Evolutionary conservation across 37 sponge, comb jelly and placozoan species (phyloP).

Genomic region (Ianthella basta): DNA sequence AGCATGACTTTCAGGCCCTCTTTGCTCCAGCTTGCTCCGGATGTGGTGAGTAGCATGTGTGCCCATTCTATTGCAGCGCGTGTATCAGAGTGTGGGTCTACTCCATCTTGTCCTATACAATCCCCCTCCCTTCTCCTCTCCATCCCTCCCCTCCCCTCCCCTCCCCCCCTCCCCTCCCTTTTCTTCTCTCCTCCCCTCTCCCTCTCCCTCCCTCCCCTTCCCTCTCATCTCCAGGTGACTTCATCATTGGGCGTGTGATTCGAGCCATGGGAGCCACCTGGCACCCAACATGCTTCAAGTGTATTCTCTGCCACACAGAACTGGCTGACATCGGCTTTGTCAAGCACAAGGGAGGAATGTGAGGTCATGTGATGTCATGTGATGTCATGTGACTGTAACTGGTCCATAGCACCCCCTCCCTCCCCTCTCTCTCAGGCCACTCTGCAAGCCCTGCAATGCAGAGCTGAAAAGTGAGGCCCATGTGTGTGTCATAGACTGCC

Average conservation of each 20-base stretch:
- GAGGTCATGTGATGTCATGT: slow-evolving; percentile 20
- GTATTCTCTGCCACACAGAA: slow-evolving; percentile 86
- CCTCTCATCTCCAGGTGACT: slow-evolving; percentile 67
- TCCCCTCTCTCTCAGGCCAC: slow-evolving; percentile 52
- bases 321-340: slow-evolving; percentile 97
- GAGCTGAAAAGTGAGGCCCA: slow-evolving; percentile 72
- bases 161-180: neutral
- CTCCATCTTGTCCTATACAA: neutral
- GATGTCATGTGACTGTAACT: slow-evolving; percentile 16
- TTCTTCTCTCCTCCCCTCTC: neutral
- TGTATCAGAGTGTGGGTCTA: no score
- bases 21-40: slow-evolving; percentile 96
- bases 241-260: slow-evolving; percentile 93
- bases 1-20: slow-evolving; percentile 91
- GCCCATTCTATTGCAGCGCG: neutral
- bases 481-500: neutral
- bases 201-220: neutral
- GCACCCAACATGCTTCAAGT: slow-evolving; percentile 98
- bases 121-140: neutral
- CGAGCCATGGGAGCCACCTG: slow-evolving; percentile 93
- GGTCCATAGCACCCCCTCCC: no score
- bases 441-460: slow-evolving; percentile 89
- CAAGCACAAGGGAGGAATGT: slow-evolving; percentile 90
- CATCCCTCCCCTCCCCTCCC: neutral
- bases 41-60: slow-evolving; percentile 78